These are phyloP conservation scores for Maconellicoccus hirsutus DNA, from an alignment of 1,140 invertebrate genomes.

Conservation along the genomic window DNA sequence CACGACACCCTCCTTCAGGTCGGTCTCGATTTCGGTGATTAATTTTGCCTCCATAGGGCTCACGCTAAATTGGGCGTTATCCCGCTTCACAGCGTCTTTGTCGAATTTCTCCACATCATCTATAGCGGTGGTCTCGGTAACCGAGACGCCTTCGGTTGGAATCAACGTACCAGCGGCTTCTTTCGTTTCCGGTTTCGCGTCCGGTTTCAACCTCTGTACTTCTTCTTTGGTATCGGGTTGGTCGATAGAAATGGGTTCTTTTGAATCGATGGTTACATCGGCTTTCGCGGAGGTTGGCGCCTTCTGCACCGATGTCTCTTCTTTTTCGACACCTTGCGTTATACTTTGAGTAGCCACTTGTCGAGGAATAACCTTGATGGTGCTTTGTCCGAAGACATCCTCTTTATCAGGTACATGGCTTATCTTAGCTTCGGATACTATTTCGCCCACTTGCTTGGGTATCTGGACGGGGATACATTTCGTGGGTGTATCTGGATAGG, in stretches of 20 bases:
- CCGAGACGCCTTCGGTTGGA: slow-evolving; percentile 44
- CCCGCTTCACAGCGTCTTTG: slow-evolving; percentile 31
- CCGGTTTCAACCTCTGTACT: slow-evolving; percentile 37
- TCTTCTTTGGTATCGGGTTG: slow-evolving; percentile 37
- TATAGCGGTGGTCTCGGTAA: slow-evolving; percentile 42
- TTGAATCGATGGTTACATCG: slow-evolving; percentile 39
- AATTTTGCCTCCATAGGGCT: slow-evolving; percentile 49
- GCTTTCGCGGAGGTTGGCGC: slow-evolving; percentile 38
- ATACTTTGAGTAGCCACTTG: slow-evolving; percentile 33
- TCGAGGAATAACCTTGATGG: slow-evolving; percentile 27
- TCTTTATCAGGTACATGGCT: slow-evolving; percentile 27
- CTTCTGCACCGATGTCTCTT: slow-evolving; percentile 31
- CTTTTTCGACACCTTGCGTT: slow-evolving; percentile 40
- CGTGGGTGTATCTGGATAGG: slow-evolving; percentile 24
- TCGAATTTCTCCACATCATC: slow-evolving; percentile 34
- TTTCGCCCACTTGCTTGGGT: slow-evolving; percentile 29
- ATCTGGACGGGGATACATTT: slow-evolving; percentile 31
- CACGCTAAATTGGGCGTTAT: slow-evolving; percentile 42
- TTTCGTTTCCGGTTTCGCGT: slow-evolving; percentile 33
- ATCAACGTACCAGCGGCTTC: slow-evolving; percentile 39
- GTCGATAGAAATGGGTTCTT: slow-evolving; percentile 46
- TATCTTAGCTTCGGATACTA: slow-evolving; percentile 29
- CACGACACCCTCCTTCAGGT: slow-evolving; percentile 42
- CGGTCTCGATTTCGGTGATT: slow-evolving; percentile 45
- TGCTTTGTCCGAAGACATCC: slow-evolving; percentile 24